Evolutionary conservation across 1,140 invertebrate genomes (phyloP).

Genomic region (Ylistrum balloti): DNA sequence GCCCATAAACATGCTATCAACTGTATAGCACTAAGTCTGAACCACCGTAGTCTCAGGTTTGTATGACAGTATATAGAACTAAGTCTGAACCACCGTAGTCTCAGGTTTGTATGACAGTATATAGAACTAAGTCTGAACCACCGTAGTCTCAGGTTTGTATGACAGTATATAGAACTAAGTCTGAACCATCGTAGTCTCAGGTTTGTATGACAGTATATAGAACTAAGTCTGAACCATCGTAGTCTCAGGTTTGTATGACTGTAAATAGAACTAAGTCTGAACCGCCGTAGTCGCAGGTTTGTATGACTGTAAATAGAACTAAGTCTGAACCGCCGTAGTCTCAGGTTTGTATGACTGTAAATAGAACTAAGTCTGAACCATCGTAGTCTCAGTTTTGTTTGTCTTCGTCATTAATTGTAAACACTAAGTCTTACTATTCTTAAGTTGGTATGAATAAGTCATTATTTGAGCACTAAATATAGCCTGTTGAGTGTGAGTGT

Average conservation of each 20-base stretch:
- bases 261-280: background rate
- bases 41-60: slow-evolving; percentile 96
- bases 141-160: background rate
- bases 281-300: background rate
- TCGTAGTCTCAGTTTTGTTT: no score
- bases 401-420: no score
- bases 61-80: slow-evolving; percentile 52
- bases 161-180: slow-evolving; percentile 94
- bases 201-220: slow-evolving; percentile 98
- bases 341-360: no score
- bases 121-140: background rate
- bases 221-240: slow-evolving; percentile 97
- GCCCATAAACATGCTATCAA: slow-evolving; percentile 99
- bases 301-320: background rate
- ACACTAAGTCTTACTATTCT: no score
- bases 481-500: no score
- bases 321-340: background rate
- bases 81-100: background rate
- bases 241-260: slow-evolving; percentile 88
- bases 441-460: no score
- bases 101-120: background rate
- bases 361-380: no score
- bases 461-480: no score
- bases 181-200: slow-evolving; percentile 97
- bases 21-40: slow-evolving; percentile 97